Evolutionary conservation across 2,888 invertebrate genomes (phyloP).

Genomic region (Protodeltote pygarga): DNA sequence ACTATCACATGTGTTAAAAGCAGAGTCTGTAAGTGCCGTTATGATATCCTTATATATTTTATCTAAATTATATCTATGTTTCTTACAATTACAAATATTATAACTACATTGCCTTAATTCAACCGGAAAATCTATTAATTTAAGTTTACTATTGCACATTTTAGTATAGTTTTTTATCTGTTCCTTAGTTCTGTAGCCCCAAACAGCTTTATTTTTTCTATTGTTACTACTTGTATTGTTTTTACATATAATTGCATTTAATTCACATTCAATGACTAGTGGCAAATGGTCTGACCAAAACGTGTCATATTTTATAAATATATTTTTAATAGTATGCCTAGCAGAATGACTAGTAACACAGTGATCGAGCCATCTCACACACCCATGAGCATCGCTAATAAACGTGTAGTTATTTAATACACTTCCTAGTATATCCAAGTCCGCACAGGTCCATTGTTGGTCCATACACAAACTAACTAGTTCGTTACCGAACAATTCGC

Average conservation of each 20-base stretch:
- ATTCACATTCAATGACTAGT: slow-evolving; percentile 1
- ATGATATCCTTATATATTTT: background rate
- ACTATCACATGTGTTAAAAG: background rate
- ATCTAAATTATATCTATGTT: background rate
- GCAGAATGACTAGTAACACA: slow-evolving; percentile 13
- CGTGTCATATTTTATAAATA: slow-evolving; percentile 3
- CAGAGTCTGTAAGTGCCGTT: background rate
- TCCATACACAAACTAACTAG: no score
- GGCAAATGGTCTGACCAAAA: slow-evolving; percentile 8
- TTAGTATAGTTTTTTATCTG: slow-evolving; percentile 3
- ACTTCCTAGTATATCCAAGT: no score
- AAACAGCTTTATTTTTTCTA: slow-evolving; percentile 1
- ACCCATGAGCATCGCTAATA: no score
- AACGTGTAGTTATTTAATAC: no score
- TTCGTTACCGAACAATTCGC: no score
- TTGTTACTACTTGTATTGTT: background rate
- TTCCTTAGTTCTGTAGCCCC: slow-evolving; percentile 4
- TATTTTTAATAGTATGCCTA: background rate
- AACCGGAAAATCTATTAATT: background rate
- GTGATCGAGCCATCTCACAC: slow-evolving; percentile 6
- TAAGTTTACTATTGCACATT: slow-evolving; percentile 8
- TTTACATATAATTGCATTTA: slow-evolving; percentile 2
- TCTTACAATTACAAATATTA: slow-evolving; percentile 1
- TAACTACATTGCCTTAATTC: slow-evolving; percentile 2
- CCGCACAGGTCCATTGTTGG: no score